Percentiles rank a stretch among this genome's conserved stretches.
Evolutionary conservation across 2,797 vertebrate genomes (phyloP).

Genomic region (Enteromius trimaculatus): DNA sequence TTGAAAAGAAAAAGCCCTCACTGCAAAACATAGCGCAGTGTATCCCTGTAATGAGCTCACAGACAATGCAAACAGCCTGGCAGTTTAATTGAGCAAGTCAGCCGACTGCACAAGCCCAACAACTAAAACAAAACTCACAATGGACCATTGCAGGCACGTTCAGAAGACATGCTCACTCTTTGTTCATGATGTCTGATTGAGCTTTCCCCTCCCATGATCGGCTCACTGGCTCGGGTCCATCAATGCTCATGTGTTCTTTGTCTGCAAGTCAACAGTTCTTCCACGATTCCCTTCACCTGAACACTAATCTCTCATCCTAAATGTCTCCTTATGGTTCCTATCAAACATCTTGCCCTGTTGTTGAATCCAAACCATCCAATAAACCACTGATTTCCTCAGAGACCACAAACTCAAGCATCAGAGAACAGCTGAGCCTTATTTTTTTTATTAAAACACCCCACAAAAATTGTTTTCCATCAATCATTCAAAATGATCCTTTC

Average conservation of each 20-base stretch:
- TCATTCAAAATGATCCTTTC: neutral
- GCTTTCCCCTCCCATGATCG: constrained; percentile 8
- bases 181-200: neutral
- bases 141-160: neutral
- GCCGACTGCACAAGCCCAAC: constrained; percentile 66
- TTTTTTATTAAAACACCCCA: neutral
- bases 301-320: neutral
- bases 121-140: constrained; percentile 58
- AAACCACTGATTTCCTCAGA: constrained; percentile 41
- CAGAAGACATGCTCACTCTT: neutral
- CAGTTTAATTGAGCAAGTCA: constrained; percentile 64
- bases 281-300: neutral
- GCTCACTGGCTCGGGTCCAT: constrained; percentile 7
- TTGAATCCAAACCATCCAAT: constrained; percentile 25
- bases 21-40: constrained; percentile 62
- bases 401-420: constrained; percentile 13
- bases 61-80: constrained; percentile 63
- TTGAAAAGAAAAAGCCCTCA: constrained; percentile 58
- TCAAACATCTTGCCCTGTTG: constrained; percentile 13
- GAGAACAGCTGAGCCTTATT: constrained; percentile 22
- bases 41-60: constrained; percentile 72
- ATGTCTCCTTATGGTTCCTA: constrained; percentile 1
- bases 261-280: constrained; percentile 12
- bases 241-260: constrained; percentile 10
- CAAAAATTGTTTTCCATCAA: neutral